Evolutionary conservation across 2,113 vertebrate genomes (phyloP), one percentile per base, ranked within the genome.

Genomic region (Passer domesticus): DNA sequence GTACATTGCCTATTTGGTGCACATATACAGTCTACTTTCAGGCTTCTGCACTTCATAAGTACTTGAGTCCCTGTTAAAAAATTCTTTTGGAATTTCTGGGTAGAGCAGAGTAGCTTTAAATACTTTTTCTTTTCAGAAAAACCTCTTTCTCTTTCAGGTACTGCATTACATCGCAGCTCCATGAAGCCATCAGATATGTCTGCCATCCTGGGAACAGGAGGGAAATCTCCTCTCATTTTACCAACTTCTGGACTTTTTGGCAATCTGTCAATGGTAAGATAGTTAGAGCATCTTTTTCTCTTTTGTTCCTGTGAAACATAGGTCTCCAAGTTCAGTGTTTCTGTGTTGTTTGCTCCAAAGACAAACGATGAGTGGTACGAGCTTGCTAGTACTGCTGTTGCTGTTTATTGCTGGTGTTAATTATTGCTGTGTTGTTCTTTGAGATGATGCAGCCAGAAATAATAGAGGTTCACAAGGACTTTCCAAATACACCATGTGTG

Each of bases 141-240:
- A 18, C 6, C 19, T 55, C 39, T 83, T 59, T 90, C 4, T 73
- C 19, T 90, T 79, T n/a, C 86, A 98, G 98, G 96, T 95, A 94
- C 98, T 73, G 96, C 98, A 83, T 89, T 96, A 14, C 86, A 41
- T 74, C 97, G 97, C 90, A 98, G 96, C 83, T 94, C 96, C 43
- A 58, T 96, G 31, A 98, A 96, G 84, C 98, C 98, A 21, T 96
- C 98, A 64, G 98, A 99, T 70, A 49, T 98, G 67, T 98, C 98
- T 63, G 83, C 96, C 68, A 96, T 98, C 94, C 80, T 98, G 73
- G 98, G 97, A 83, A 97, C 97, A 31, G 98, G 97, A 86, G 96
- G 96, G 55, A 97, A 87, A 58, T 97, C 98, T 18, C 97, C 98
- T 43, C 96, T 98, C 43, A 88, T 98, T 56, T 37, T 97, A 4